Evolutionary conservation across 2,797 vertebrate species (phyloP).

Genomic region (Parambassis ranga): DNA sequence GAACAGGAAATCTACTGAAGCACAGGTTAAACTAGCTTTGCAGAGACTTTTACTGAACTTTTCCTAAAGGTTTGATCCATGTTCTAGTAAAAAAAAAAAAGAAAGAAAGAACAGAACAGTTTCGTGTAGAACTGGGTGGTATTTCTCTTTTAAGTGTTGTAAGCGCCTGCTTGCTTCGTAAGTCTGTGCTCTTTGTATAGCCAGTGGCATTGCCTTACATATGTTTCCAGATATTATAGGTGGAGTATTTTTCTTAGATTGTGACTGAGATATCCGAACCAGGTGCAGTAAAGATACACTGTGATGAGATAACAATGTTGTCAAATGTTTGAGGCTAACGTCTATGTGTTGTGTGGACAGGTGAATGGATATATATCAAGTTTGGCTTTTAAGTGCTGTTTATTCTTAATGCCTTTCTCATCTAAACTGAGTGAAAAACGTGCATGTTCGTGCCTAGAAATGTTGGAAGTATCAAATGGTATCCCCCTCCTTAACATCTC

Average conservation of each 20-base stretch:
- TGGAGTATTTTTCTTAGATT: slow-evolving; percentile 15
- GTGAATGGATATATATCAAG: neutral
- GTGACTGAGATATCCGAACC: neutral
- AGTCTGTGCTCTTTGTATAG: slow-evolving; percentile 7
- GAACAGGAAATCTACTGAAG: too few species aligned
- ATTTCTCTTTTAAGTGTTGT: slow-evolving; percentile 19
- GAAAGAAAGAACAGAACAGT: neutral
- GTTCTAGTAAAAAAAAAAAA: neutral
- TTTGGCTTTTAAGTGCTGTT: neutral
- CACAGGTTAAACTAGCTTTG: neutral
- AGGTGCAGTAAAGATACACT: slow-evolving; percentile 31
- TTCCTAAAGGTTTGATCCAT: neutral
- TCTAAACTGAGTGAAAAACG: neutral
- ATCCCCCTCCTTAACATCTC: neutral
- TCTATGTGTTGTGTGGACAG: neutral
- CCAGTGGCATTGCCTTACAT: slow-evolving; percentile 19
- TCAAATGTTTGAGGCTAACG: neutral
- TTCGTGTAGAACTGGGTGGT: slow-evolving; percentile 13
- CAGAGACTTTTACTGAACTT: neutral
- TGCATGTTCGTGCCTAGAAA: neutral
- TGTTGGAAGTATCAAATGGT: neutral
- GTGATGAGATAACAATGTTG: slow-evolving; percentile 27
- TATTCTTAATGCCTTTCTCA: slow-evolving; percentile 15
- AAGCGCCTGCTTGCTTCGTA: neutral
- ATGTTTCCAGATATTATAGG: neutral